phyloP scores from a whole-genome alignment of 2,888 invertebrate genomes.

The Zygaena filipendulae region DNA sequence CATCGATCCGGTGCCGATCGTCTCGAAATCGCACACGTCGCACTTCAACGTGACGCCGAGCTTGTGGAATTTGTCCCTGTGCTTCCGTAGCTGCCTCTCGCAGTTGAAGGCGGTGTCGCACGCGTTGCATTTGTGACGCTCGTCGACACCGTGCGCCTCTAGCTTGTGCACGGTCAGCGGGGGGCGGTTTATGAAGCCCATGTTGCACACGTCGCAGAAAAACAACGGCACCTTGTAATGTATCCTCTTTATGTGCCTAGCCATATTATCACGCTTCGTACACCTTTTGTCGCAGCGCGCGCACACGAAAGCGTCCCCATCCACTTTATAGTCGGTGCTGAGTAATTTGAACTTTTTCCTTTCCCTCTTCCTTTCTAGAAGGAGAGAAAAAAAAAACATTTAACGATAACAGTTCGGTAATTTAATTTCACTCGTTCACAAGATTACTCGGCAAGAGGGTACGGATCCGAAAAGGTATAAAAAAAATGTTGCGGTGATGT shows the following conservation, averaged over 20 bases:
- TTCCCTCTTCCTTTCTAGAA: conserved; percentile 23
- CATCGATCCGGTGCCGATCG: conserved; percentile 32
- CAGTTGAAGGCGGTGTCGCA: conserved; percentile 41
- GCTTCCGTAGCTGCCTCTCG: conserved; percentile 32
- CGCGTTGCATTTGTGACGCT: conserved; percentile 42
- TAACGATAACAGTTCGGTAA: background rate
- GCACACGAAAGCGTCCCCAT: conserved; percentile 28
- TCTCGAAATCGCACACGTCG: conserved; percentile 40
- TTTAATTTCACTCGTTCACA: background rate
- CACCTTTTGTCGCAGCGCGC: conserved; percentile 33
- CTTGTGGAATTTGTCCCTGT: conserved; percentile 47
- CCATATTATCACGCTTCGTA: too few species aligned
- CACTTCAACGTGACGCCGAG: conserved; percentile 41
- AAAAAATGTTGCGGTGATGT: too few species aligned
- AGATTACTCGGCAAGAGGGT: too few species aligned
- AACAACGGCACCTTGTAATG: conserved; percentile 31
- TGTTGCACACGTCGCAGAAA: conserved; percentile 28
- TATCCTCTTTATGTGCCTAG: conserved; percentile 38
- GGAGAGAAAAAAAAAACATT: conserved; percentile 35
- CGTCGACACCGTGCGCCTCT: conserved; percentile 36
- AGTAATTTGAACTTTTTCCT: conserved; percentile 28
- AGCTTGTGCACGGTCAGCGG: conserved; percentile 37
- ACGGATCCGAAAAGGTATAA: too few species aligned
- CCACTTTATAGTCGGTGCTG: conserved; percentile 29
- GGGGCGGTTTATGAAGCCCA: conserved; percentile 33